These are phyloP conservation scores for Drosophila emarginata DNA, from an alignment of 2,888 invertebrate genomes.

Conservation along the genomic window DNA sequence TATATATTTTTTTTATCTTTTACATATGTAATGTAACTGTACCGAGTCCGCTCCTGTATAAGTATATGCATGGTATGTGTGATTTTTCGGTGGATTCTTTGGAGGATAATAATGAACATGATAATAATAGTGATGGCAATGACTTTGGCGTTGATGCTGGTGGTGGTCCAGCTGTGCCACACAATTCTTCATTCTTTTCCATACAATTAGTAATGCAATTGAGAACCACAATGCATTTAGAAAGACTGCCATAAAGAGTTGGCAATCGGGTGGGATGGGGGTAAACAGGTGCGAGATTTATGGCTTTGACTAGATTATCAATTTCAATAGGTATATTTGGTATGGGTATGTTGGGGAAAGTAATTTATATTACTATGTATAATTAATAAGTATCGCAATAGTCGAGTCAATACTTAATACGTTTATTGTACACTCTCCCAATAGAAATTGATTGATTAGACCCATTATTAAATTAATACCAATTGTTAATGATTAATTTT, in stretches of 20 bases:
- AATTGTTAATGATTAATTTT: background rate
- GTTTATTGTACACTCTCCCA: background rate
- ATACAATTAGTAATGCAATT: constrained; percentile 10
- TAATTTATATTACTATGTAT: too few relatives aligned
- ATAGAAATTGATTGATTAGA: background rate
- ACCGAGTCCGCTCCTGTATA: too few relatives aligned
- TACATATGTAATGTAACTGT: too few relatives aligned
- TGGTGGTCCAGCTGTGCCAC: constrained; percentile 14
- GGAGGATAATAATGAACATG: background rate
- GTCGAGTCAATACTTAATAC: background rate
- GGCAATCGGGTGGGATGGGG: background rate
- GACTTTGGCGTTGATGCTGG: background rate
- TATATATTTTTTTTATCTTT: too few relatives aligned
- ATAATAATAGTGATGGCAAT: constrained; percentile 1
- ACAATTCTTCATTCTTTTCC: background rate
- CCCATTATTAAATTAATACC: background rate
- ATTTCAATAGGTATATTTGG: too few relatives aligned
- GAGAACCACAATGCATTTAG: background rate
- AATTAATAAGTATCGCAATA: background rate
- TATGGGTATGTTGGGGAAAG: too few relatives aligned
- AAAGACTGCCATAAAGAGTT: background rate
- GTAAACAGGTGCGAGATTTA: background rate
- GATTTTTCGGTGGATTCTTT: constrained; percentile 14
- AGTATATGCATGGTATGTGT: background rate
- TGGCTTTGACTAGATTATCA: too few relatives aligned